phyloP scores from a whole-genome alignment of 1,140 invertebrate species.

The Caerostris extrusa region DNA sequence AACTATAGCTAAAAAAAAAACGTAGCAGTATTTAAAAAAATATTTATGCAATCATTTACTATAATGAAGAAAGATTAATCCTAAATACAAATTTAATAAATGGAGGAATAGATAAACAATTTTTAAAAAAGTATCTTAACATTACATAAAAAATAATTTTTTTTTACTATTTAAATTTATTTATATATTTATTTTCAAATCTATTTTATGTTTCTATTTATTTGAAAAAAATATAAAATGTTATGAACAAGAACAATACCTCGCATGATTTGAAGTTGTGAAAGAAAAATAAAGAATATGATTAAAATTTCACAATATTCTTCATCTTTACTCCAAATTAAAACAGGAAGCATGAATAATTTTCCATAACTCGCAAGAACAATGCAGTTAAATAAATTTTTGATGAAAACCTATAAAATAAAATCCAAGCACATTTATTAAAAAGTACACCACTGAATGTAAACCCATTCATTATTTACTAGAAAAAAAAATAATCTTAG shows the following conservation, averaged over 20 bases:
- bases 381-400: constrained; percentile 56
- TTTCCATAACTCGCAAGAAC: constrained; percentile 69
- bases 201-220: neutral
- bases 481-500: neutral
- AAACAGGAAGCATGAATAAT: constrained; percentile 64
- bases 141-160: neutral
- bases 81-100: neutral
- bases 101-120: neutral
- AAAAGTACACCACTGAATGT: neutral
- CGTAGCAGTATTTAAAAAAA: too few relatives aligned
- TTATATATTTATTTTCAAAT: neutral
- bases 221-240: neutral
- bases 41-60: too few relatives aligned
- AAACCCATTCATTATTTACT: neutral
- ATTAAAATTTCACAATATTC: constrained; percentile 65
- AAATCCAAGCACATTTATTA: neutral
- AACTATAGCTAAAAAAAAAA: too few relatives aligned
- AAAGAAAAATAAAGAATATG: constrained; percentile 55
- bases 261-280: constrained; percentile 60
- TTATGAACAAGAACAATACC: neutral
- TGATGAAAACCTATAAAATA: constrained; percentile 55
- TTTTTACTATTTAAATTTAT: neutral
- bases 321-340: constrained; percentile 65
- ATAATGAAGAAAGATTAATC: too few relatives aligned
- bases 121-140: neutral